phyloP scores from a whole-genome alignment of 2,888 invertebrate genomes.

The Orthosia cruda region DNA sequence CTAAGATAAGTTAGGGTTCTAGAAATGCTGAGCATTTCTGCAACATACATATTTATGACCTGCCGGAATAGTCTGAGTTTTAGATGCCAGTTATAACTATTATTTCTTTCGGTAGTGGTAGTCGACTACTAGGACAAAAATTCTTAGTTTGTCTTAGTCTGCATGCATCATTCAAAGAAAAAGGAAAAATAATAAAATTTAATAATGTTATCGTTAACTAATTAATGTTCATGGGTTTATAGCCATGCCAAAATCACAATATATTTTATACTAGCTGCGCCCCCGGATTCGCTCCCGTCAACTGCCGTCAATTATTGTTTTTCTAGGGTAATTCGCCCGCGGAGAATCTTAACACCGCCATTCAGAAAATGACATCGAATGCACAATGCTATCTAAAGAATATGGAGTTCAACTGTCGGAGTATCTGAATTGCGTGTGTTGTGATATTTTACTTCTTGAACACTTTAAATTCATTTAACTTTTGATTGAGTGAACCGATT shows the following conservation, averaged over 20 bases:
- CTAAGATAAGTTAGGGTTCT: constrained; percentile 31
- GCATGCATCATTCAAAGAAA: background rate
- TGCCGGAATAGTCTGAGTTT: constrained; percentile 10
- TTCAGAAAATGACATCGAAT: too few species aligned
- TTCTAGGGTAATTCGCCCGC: too few species aligned
- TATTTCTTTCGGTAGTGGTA: background rate
- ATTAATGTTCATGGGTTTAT: background rate
- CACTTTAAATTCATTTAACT: too few species aligned
- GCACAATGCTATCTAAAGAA: too few species aligned
- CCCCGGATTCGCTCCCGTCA: too few species aligned
- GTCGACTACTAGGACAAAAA: background rate
- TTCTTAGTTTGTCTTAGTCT: background rate
- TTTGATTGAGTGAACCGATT: too few species aligned
- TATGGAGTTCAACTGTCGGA: too few species aligned
- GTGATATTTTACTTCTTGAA: too few species aligned
- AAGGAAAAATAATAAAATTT: background rate
- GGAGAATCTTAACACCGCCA: too few species aligned
- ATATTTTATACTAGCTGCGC: too few species aligned
- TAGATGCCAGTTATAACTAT: background rate
- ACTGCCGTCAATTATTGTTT: too few species aligned
- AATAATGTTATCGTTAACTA: background rate
- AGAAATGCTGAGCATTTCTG: constrained; percentile 48
- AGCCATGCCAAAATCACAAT: background rate
- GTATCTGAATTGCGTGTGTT: too few species aligned
- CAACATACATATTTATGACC: constrained; percentile 36